phyloP scores from a whole-genome alignment of 2,113 vertebrate genomes.

The Ovis canadensis region DNA sequence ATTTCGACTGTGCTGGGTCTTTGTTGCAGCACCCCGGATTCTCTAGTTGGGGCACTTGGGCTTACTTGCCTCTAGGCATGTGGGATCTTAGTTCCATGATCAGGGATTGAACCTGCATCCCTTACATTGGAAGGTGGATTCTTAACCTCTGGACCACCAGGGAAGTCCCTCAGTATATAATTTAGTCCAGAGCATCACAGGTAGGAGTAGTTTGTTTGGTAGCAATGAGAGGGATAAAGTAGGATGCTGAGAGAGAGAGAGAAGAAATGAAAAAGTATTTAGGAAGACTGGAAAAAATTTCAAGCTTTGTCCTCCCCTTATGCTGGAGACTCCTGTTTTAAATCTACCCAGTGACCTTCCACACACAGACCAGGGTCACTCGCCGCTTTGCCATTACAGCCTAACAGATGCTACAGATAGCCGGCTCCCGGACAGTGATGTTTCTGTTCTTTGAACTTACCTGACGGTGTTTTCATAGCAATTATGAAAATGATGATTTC shows the following conservation, averaged over 20 bases:
- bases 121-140: neutral
- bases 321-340: no score
- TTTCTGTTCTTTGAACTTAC: neutral
- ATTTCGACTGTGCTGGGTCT: neutral
- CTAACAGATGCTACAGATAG: accelerated
- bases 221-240: neutral
- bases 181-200: neutral
- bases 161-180: neutral
- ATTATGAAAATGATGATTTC: neutral
- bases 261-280: neutral
- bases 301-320: neutral
- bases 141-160: neutral
- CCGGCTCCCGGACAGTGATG: no score
- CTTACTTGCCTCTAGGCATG: neutral
- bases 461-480: neutral
- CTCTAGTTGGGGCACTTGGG: neutral
- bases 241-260: neutral
- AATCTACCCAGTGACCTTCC: neutral
- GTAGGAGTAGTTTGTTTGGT: neutral
- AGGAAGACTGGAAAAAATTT: neutral
- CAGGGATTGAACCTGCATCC: neutral
- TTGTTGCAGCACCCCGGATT: neutral
- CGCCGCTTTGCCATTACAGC: neutral
- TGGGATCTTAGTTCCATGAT: neutral
- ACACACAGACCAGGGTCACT: accelerated